phyloP scores from a whole-genome alignment of 2,113 vertebrate genomes.

The Microtus richardsoni region DNA sequence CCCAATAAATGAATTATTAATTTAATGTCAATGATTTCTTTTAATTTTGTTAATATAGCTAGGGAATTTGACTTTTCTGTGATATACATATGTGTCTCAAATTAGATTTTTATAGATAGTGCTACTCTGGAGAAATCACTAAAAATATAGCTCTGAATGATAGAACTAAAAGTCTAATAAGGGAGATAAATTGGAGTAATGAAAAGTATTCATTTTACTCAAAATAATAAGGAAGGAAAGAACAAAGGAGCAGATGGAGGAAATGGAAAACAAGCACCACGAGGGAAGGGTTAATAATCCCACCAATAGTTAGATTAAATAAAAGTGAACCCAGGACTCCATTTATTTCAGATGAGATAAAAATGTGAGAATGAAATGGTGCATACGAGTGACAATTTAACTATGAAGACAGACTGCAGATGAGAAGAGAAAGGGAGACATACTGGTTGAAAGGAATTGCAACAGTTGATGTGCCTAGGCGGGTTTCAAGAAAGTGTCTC shows the following conservation, averaged over 20 bases:
- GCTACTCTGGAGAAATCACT: slow-evolving; percentile 1
- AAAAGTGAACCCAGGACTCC: not conserved
- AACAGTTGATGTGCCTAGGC: not conserved
- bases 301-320: not conserved
- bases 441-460: not conserved
- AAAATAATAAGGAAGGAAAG: slow-evolving; percentile 32
- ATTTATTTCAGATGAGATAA: not conserved
- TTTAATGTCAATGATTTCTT: slow-evolving; percentile 26
- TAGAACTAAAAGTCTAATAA: slow-evolving; percentile 23
- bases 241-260: not conserved
- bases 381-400: not conserved
- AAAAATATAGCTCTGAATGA: not conserved
- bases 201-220: not conserved
- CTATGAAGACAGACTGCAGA: not conserved
- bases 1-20: slow-evolving; percentile 17
- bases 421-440: not conserved
- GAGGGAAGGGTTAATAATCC: not conserved
- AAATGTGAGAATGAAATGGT: not conserved
- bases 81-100: not conserved
- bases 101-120: not conserved
- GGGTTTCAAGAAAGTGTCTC: not conserved
- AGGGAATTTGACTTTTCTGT: slow-evolving; percentile 20
- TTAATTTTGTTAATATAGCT: slow-evolving; percentile 40
- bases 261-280: not conserved
- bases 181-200: not conserved